Base-by-base conservation (phyloP, 2,888 invertebrate genomes). In the Drosophila atripex region DNA sequence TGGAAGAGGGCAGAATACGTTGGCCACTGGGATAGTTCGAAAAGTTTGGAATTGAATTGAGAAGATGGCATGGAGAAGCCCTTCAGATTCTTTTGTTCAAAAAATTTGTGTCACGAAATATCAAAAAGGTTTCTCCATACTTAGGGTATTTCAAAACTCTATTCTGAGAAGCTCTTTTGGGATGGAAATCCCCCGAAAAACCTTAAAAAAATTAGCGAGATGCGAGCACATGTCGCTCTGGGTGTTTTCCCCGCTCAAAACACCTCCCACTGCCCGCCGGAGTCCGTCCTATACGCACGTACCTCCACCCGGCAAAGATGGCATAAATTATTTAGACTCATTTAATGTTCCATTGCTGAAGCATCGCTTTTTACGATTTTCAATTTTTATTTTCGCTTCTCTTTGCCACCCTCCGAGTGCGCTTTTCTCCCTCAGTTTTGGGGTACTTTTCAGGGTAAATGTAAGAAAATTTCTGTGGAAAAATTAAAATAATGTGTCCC, bases 401-500 rank as follows among this genome's bases (percentile, higher is more conserved):
- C 16, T 57, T 57, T 75, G 66, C 83, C 86, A 87, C 88, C 85
- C 85, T 77, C 76, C 73, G 35, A 70, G 50, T 52, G 69, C 16
- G 12, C 72, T 66, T 43, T 38, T 41, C 39, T 61, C 51, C 60
- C 61, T 68, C 63, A 52, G 77, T 76, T 77, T 41, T 80, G 71
- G 72, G 77, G 73, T 66, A 63, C 70, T 77, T 80, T 85, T 75
- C 35, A 53, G 38, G n/a, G 64, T 21, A 77, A 79, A 85, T 75
- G 65, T 61, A 71, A 69, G 35, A 46, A 74, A 71, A 80, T 84
- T 68, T 78, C 47, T 60, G 47, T 66, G 64, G 50, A 68, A 78
- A 90, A 89, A 85, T 87, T 83, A 80, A 86, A 90, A 89, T 88
- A 90, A 90, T 90, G 90, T 90, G 89, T 90, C 90, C 90, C 90